Percentiles rank a stretch among this genome's conserved stretches.
Conservation (phyloP, 2,888 invertebrate species). For the Ochropleura leucogaster region DNA sequence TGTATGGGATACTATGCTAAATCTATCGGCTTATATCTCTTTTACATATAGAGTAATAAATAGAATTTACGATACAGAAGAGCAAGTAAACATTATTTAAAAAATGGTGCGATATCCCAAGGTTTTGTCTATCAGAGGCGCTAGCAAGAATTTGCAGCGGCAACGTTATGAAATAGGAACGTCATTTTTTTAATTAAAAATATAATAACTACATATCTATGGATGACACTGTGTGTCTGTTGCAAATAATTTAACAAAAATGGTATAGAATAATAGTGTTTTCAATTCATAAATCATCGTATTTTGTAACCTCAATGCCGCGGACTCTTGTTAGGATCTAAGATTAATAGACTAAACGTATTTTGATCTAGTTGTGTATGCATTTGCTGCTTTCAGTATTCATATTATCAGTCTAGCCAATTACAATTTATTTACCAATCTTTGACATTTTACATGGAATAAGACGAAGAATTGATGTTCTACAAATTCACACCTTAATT, state of each 20-base stretch:
- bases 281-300: no score
- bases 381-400: conserved; percentile 15
- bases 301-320: no score
- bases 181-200: no score
- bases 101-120: not conserved
- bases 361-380: not conserved
- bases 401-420: conserved; percentile 6
- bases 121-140: not conserved
- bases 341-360: not conserved
- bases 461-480: conserved; percentile 14
- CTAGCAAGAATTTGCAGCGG: no score
- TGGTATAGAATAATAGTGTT: no score
- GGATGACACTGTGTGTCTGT: no score
- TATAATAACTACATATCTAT: no score
- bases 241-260: no score
- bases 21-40: no score
- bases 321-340: no score
- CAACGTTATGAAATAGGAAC: no score
- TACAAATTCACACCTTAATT: conserved; percentile 29
- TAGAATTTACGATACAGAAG: not conserved
- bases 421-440: conserved; percentile 31
- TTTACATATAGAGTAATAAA: not conserved
- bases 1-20: not conserved
- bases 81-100: not conserved
- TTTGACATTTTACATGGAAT: conserved; percentile 53